phyloP scores from a whole-genome alignment of 2,113 vertebrate genomes.

The Coptodon rendalli region DNA sequence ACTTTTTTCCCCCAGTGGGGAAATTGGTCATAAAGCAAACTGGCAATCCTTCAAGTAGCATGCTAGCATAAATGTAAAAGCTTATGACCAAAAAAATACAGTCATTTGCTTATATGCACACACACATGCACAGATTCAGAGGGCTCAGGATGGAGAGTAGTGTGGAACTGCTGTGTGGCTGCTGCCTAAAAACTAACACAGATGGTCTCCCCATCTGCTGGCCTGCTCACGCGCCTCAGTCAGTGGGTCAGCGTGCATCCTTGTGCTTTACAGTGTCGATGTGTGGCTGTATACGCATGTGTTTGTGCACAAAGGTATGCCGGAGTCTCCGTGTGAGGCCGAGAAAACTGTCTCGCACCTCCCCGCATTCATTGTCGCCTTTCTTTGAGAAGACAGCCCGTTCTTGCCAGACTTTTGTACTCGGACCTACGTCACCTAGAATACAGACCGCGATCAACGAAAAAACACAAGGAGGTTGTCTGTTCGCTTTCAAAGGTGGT shows the following conservation, averaged over 20 bases:
- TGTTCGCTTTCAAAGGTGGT: neutral
- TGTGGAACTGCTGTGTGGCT: slow-evolving; percentile 12
- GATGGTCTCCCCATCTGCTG: slow-evolving; percentile 47
- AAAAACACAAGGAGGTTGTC: neutral
- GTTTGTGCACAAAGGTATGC: neutral
- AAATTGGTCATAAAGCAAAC: neutral
- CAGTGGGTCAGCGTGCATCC: slow-evolving; percentile 26
- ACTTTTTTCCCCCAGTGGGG: neutral
- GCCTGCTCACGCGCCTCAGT: slow-evolving; percentile 22
- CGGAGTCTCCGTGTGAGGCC: neutral
- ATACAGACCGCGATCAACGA: neutral
- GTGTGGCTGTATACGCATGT: neutral
- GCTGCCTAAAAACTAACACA: slow-evolving; percentile 44
- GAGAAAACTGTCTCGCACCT: slow-evolving; percentile 33
- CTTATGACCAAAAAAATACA: neutral
- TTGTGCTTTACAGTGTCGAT: neutral
- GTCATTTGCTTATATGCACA: neutral
- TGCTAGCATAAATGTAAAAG: neutral
- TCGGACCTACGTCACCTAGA: neutral
- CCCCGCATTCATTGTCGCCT: neutral
- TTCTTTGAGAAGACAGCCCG: neutral
- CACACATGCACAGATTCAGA: neutral
- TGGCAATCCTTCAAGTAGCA: neutral
- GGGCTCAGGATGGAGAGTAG: slow-evolving; percentile 8
- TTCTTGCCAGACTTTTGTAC: neutral